Evolutionary conservation across 2,888 invertebrate genomes (phyloP).

Genomic region (Athalia rosae): DNA sequence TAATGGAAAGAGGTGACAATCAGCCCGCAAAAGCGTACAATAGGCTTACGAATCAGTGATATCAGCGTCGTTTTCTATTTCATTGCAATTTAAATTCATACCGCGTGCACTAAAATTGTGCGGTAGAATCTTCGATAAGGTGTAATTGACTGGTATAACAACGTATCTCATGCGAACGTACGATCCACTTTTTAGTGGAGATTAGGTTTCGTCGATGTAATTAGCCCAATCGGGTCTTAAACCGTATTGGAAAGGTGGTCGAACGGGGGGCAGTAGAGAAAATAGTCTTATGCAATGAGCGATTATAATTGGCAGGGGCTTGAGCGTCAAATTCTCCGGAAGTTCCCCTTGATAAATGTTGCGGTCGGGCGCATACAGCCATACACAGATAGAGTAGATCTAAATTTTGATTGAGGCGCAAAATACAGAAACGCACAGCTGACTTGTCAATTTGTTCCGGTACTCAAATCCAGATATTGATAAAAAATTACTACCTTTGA

Average conservation of each 20-base stretch:
- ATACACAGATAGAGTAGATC: neutral
- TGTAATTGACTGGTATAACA: no score
- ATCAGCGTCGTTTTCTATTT: no score
- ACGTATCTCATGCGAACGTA: no score
- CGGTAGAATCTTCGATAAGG: no score
- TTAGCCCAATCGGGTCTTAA: neutral
- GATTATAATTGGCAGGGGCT: slow-evolving; percentile 29
- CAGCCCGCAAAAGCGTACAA: no score
- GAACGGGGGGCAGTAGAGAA: neutral
- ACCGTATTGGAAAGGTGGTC: slow-evolving; percentile 16
- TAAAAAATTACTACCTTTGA: neutral
- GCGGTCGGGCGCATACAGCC: neutral
- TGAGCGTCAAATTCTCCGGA: neutral
- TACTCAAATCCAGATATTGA: neutral
- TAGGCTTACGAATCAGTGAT: no score
- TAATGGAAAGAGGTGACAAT: no score
- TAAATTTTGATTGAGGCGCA: no score
- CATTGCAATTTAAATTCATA: no score
- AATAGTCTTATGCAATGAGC: slow-evolving; percentile 10
- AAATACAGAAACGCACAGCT: no score
- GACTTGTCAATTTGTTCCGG: no score
- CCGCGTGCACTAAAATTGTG: neutral
- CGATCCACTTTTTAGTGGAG: neutral
- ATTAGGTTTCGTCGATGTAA: slow-evolving; percentile 12
- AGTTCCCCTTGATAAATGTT: neutral